Evolutionary conservation across 2,888 invertebrate genomes (phyloP).

Genomic region (Drosophila recens): DNA sequence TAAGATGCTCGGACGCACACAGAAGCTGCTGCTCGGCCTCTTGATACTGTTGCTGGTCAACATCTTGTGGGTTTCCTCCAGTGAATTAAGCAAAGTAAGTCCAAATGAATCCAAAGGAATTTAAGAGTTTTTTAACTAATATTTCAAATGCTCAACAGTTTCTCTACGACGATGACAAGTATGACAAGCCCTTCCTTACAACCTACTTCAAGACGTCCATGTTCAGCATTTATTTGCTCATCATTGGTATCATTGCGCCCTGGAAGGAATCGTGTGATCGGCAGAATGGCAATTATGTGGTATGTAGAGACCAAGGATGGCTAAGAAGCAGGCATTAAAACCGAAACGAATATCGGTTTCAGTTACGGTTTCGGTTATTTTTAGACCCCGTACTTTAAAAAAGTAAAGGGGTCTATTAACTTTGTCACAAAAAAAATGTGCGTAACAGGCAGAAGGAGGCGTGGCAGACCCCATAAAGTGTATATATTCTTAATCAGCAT

Average conservation of each 20-base stretch:
- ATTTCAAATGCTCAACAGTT: constrained; percentile 87
- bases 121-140: too few species aligned
- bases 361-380: too few species aligned
- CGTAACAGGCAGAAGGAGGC: too few species aligned
- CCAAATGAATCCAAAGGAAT: too few species aligned
- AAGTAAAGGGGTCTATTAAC: too few species aligned
- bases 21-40: constrained; percentile 93
- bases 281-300: constrained; percentile 90
- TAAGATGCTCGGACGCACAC: constrained; percentile 87
- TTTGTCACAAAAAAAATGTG: too few species aligned
- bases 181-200: constrained; percentile 97
- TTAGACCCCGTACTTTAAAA: too few species aligned
- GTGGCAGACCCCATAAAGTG: too few species aligned
- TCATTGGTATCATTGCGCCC: constrained; percentile 95
- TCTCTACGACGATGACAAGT: constrained; percentile 93
- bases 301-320: constrained; percentile 76
- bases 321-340: too few species aligned
- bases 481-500: too few species aligned
- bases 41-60: constrained; percentile 95
- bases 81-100: constrained; percentile 95
- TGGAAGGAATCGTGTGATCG: constrained; percentile 94
- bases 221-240: constrained; percentile 95
- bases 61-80: constrained; percentile 97
- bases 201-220: constrained; percentile 98
- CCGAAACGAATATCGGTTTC: too few species aligned